phyloP scores from a whole-genome alignment of 2,888 invertebrate genomes.

The Gymnoscelis rufifasciata region DNA sequence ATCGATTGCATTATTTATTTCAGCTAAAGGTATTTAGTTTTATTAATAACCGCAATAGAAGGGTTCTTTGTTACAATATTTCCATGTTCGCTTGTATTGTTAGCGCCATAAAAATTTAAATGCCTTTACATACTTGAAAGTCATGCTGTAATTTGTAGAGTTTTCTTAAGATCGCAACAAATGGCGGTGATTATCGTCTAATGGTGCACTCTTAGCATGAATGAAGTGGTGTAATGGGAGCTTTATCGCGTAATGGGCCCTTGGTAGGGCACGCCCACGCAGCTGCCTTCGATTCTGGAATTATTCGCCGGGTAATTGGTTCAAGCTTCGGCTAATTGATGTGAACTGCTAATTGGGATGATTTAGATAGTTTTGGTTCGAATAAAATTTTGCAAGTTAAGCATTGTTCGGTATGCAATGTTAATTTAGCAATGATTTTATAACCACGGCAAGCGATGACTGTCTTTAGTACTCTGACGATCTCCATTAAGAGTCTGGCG shows the following conservation, averaged over 20 bases:
- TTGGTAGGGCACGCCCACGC: conserved; percentile 41
- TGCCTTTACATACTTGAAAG: conserved; percentile 2
- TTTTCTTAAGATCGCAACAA: conserved; percentile 45
- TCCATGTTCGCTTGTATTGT: not conserved
- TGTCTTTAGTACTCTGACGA: too few species aligned
- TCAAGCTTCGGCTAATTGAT: conserved; percentile 11
- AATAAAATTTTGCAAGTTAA: not conserved
- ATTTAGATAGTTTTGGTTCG: conserved; percentile 2
- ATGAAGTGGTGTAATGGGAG: conserved; percentile 60
- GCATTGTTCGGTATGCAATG: not conserved
- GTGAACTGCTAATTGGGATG: conserved; percentile 16
- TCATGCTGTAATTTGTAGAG: conserved; percentile 30
- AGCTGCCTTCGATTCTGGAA: conserved; percentile 20
- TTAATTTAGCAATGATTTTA: not conserved
- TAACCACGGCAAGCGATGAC: too few species aligned
- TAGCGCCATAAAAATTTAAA: conserved; percentile 23
- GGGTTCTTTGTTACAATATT: conserved; percentile 10
- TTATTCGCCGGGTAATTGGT: conserved; percentile 18
- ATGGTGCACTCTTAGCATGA: conserved; percentile 54
- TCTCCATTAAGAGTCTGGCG: too few species aligned
- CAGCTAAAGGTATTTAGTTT: conserved; percentile 54
- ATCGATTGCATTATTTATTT: conserved; percentile 60
- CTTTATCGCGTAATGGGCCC: conserved; percentile 59
- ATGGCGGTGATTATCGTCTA: conserved; percentile 57
- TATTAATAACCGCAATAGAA: conserved; percentile 55